Evolutionary conservation across 2,888 invertebrate species (phyloP).

Genomic region (Tuberolachnus salignus): DNA sequence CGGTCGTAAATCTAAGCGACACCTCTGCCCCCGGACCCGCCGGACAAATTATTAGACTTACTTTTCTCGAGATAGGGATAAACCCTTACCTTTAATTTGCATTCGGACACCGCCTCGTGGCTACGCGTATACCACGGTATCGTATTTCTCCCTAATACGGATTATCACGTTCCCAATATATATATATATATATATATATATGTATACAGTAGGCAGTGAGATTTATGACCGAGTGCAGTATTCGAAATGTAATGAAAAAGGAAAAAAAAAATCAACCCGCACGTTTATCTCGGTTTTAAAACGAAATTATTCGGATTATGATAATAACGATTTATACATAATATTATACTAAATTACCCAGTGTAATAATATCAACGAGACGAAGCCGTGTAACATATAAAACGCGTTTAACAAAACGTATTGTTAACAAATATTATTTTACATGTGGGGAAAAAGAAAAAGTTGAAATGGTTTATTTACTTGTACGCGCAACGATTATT

Average conservation of each 20-base stretch:
- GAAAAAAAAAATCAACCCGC: slow-evolving; percentile 16
- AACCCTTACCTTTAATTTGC: slow-evolving; percentile 56
- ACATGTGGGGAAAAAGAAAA: no score
- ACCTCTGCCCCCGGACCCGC: slow-evolving; percentile 49
- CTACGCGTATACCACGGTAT: not conserved
- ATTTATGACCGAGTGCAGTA: slow-evolving; percentile 26
- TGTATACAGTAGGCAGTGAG: not conserved
- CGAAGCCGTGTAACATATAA: no score
- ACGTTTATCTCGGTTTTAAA: not conserved
- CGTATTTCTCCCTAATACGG: slow-evolving; percentile 48
- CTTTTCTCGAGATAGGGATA: slow-evolving; percentile 54
- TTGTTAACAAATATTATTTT: no score
- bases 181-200: no score
- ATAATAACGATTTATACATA: no score
- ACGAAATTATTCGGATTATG: no score
- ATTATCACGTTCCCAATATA: slow-evolving; percentile 45
- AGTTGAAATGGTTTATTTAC: no score
- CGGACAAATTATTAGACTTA: slow-evolving; percentile 55
- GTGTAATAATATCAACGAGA: no score
- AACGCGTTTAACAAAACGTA: no score
- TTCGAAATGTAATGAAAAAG: slow-evolving; percentile 40
- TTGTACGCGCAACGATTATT: no score
- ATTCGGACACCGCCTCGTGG: slow-evolving; percentile 40
- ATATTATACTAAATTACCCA: no score
- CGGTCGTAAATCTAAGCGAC: slow-evolving; percentile 51